Conservation (phyloP, 2,888 invertebrate genomes). For the Limnephilus marmoratus region DNA sequence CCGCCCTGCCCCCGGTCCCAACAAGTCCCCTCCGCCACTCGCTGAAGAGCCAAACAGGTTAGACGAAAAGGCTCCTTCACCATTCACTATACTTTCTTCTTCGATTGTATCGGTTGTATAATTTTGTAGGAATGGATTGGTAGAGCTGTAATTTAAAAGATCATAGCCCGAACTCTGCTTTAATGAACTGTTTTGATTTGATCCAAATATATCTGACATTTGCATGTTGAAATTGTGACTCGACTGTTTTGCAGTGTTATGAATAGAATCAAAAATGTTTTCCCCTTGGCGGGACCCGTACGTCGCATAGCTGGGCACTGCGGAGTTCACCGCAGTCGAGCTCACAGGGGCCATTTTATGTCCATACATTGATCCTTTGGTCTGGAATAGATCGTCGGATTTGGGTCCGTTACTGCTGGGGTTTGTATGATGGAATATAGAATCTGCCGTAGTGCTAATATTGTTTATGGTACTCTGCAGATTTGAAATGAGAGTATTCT, state of each 20-base stretch:
- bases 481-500: constrained; percentile 70
- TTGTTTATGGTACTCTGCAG: constrained; percentile 70
- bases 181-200: constrained; percentile 47
- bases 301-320: constrained; percentile 64
- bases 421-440: constrained; percentile 61
- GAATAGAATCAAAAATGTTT: constrained; percentile 51
- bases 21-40: constrained; percentile 54
- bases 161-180: constrained; percentile 53
- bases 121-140: constrained; percentile 81
- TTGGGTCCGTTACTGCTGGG: constrained; percentile 55
- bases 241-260: constrained; percentile 48
- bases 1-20: constrained; percentile 66
- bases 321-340: constrained; percentile 63
- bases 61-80: constrained; percentile 69
- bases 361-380: constrained; percentile 60
- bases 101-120: constrained; percentile 75
- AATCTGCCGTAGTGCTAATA: constrained; percentile 67
- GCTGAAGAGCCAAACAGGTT: constrained; percentile 61
- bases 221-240: constrained; percentile 45
- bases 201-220: constrained; percentile 54
- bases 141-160: constrained; percentile 72
- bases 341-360: constrained; percentile 65
- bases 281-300: constrained; percentile 59
- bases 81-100: constrained; percentile 70
- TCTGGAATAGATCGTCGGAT: constrained; percentile 58